Evolutionary conservation across 2,888 invertebrate genomes (phyloP), one percentile per base, ranked within the genome.

Genomic region (Julus scandinavius): DNA sequence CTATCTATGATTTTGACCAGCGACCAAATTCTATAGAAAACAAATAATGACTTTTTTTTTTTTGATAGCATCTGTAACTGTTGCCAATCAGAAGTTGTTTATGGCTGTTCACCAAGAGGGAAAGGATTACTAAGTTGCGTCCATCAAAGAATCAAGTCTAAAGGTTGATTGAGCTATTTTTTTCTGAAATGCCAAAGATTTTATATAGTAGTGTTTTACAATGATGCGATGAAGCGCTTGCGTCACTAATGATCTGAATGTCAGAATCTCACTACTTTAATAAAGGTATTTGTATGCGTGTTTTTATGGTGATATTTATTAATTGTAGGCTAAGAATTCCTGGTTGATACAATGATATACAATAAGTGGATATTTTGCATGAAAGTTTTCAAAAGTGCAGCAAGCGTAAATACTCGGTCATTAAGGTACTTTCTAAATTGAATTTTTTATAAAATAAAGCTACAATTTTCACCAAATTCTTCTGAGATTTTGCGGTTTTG

Each of bases 21-120:
- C 11, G 40, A 85, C 41, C 6, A 63, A 54, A 17, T 63, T 85
- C 41, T 6, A 85, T 20, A 17, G 84, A 1, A 38, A n/a, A 17
- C 6, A 45, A 29, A 72, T 29, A n/a, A 29, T 84, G 1, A 85
- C 40, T 40, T 40, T 91, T 11, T 87, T 89, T 86, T n/a, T 63
- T 20, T 49, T 58, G 49, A 17, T 20, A 89, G 89, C 58, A 83
- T n/a, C 80, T 80, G 91, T 94, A 89, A 96, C 96, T 0, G 93
- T 93, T 89, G 90, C 93, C 2, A 94, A 95, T 89, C 96, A 96
- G 91, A 96, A 96, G 91, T 90, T 96, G 89, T 96, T 97, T 91
- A 91, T 96, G 91, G 95, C 89, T 49, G 87, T 88, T 38, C 49
- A 89, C 20, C 49, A 89, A 86, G 88, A 89, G 20, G 88, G 80